Evolutionary conservation across 1,140 invertebrate genomes (phyloP).

Genomic region (Centruroides vittatus): DNA sequence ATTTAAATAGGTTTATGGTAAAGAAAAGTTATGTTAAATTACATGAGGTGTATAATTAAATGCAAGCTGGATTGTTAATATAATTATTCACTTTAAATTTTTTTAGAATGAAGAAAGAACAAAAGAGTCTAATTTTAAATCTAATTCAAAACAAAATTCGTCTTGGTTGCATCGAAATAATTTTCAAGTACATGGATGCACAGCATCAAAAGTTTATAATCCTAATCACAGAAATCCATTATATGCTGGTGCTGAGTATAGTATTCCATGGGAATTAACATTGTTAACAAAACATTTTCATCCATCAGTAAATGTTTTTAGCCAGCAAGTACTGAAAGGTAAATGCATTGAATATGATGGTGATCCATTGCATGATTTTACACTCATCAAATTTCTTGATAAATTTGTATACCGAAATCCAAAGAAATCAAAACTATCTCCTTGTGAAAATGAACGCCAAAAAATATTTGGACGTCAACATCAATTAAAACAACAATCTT

Average conservation of each 20-base stretch:
- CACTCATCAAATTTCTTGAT: conserved; percentile 75
- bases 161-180: too few species aligned
- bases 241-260: conserved; percentile 54
- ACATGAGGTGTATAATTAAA: too few species aligned
- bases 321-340: conserved; percentile 53
- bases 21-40: too few species aligned
- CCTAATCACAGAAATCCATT: conserved; percentile 64
- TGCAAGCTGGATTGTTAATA: too few species aligned
- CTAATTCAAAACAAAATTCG: too few species aligned
- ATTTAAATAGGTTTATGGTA: background rate
- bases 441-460: conserved; percentile 3
- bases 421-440: conserved; percentile 46
- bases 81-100: too few species aligned
- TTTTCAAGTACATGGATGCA: too few species aligned
- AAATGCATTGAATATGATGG: conserved; percentile 61
- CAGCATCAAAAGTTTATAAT: conserved; percentile 40
- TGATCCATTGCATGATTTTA: conserved; percentile 85
- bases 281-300: conserved; percentile 64
- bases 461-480: conserved; percentile 17
- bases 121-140: too few species aligned
- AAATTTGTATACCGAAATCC: conserved; percentile 94
- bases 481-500: too few species aligned
- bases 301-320: conserved; percentile 79
- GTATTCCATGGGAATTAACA: conserved; percentile 54
- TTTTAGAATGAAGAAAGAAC: too few species aligned